Conservation (phyloP, 2,888 invertebrate species). For the Tolmerus cingulatus region DNA sequence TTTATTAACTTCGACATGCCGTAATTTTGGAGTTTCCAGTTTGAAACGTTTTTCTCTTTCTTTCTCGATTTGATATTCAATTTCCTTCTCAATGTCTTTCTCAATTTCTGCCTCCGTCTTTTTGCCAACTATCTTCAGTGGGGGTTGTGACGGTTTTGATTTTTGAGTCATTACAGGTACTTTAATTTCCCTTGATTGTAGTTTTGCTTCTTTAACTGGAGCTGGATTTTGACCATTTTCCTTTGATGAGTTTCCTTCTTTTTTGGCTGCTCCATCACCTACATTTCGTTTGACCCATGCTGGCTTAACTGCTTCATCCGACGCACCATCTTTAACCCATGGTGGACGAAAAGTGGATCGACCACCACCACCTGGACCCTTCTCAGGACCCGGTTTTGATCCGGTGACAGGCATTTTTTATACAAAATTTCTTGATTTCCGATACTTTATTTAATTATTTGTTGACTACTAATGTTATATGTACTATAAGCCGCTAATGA, state of each 20-base stretch:
- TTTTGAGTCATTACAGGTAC: slow-evolving; percentile 59
- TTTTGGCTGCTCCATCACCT: slow-evolving; percentile 10
- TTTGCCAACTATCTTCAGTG: slow-evolving; percentile 49
- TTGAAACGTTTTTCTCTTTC: slow-evolving; percentile 57
- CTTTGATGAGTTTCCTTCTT: slow-evolving; percentile 45
- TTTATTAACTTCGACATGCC: slow-evolving; percentile 60
- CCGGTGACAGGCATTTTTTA: slow-evolving; percentile 58
- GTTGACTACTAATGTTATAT: neutral
- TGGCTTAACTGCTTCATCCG: slow-evolving; percentile 61
- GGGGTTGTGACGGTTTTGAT: slow-evolving; percentile 52
- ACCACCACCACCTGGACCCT: slow-evolving; percentile 58
- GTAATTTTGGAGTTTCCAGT: slow-evolving; percentile 60
- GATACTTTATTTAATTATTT: neutral
- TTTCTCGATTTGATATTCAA: slow-evolving; percentile 54
- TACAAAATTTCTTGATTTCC: slow-evolving; percentile 21
- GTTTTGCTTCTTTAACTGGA: slow-evolving; percentile 50
- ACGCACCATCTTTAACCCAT: slow-evolving; percentile 72
- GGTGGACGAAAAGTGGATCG: slow-evolving; percentile 74
- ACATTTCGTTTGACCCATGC: slow-evolving; percentile 61
- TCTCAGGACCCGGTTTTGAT: slow-evolving; percentile 52
- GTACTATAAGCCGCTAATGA: neutral
- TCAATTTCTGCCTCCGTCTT: slow-evolving; percentile 47
- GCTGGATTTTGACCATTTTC: slow-evolving; percentile 40
- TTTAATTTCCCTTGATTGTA: slow-evolving; percentile 60
- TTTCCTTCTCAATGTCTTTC: slow-evolving; percentile 57